Evolutionary conservation across 2,888 invertebrate genomes (phyloP), one percentile per base, ranked within the genome.

Genomic region (Clivina fossor): DNA sequence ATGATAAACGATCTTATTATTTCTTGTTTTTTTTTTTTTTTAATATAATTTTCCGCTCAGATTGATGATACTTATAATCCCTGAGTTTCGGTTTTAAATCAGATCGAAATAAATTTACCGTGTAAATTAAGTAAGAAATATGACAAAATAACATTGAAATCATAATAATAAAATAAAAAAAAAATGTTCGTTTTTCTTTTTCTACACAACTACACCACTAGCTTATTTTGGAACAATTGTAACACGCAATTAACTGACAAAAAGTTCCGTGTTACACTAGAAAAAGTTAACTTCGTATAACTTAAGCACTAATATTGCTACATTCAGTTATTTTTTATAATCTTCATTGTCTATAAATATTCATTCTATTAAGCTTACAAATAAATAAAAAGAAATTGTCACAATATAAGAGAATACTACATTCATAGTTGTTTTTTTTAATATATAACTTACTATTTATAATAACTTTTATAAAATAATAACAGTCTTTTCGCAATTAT

Each of bases 401-500:
- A 41, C 32, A 32, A 38, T 38, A 11, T 30, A 50, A 41, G 20
- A 30, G 18, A 40, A 48, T 26, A 33, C 33, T 47, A 20, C 18
- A 28, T 22, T 30, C 22, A 22, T 11, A 15, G 11, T 24, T 24
- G 15, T 16, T 43, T n/a, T n/a, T 19, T 30, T 32, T 46, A 46
- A 28, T 30, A 20, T 46, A 46, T 49, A 38, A 49, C 37, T 49
- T 49, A 49, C 38, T 49, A 49, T 49, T 33, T 46, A 46, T 46
- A 46, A 30, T 46, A 20, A 18, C 4, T 47, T 46, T 49, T 49
- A 49, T 54, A 55, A 46, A 55, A 55, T 55, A 67, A 67, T 70
- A 70, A 71, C 71, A 72, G 72, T 72, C 72, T 72, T 72, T 72
- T 69, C 63, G 67, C 66, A 68, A 66, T 68, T 69, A 69, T 71